Evolutionary conservation across 2,113 vertebrate genomes (phyloP), one percentile per base, ranked within the genome.

Genomic region (Atherinomorus stipes): DNA sequence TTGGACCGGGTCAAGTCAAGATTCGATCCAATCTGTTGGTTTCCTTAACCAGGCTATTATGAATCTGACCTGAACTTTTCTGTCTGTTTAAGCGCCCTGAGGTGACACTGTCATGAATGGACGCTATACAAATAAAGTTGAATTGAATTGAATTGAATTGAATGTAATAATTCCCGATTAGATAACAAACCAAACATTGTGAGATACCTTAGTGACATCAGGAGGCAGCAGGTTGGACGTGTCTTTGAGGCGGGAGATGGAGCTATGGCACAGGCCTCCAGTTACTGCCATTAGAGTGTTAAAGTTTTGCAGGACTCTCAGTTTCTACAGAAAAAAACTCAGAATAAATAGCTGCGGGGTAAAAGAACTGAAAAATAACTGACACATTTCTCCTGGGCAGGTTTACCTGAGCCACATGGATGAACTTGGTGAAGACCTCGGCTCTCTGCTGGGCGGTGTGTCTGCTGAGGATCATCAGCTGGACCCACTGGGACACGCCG

Each of bases 241-340:
- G 81, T 97, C 96, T 88, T 97, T 97, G 71, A 98, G 95, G 40
- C 96, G 94, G 58, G 96, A 96, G 80, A 98, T 96, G 26, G 96
- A 95, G 23, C 96, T 98, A 81, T 98, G 96, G 80, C 96, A 97
- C 1, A 98, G 92, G 7, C 96, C 96, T 21, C 96, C 96, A 0
- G 95, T 96, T 26, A 97, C 94, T 0, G 96, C 96, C 96, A 98
- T 98, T 71, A 98, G 89, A 26, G 96, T 97, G 93, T 96, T 98
- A 85, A 98, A 98, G 87, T 97, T 98, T 86, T 97, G 96, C 78
- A 96, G 84, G 34, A 92, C 81, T 65, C 87, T 93, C 45, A 98
- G 93, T 85, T 91, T 96, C 96, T 98, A 19, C 11, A 71, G 65
- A 44, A 18, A 37, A 53, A 71, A 67, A 3, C 45, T 16, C 9